Evolutionary conservation across 2,888 invertebrate species (phyloP), one percentile per base, ranked within the genome.

Genomic region (Amiota communis): DNA sequence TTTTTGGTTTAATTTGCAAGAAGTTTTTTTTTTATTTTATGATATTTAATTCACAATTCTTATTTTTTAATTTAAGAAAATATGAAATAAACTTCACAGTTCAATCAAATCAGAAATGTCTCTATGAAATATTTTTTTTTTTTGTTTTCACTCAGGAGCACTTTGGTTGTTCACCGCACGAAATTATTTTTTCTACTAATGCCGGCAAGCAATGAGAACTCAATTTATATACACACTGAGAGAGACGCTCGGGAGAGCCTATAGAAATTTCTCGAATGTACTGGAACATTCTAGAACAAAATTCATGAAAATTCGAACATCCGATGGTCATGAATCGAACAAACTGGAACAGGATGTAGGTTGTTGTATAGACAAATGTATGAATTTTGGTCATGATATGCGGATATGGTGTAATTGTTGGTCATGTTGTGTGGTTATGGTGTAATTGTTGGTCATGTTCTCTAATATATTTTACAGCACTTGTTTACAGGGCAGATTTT

Each of bases 271-370:
- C 83, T 75, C 76, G 89, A 88, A 77, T 47, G 63, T 77, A 80
- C 89, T 75, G 77, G 88, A 87, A 77, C 72, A 56, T 86, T 88
- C 88, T 84, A 74, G 87, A 82, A 75, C 1, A 63, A 77, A 85
- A 85, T 78, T 82, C 79, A 13, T 61, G 13, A 2, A 36, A 36
- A 36, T 36, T 36, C 6, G 36, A 36, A 63, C 77, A 81, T 63
- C 63, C 63, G 63, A 46, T 36, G 46, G 46, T 46, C 63, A 63
- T 63, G 23, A 2, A 36, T 6, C 36, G 36, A 36, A 36, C 6
- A 36, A 6, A 36, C 36, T 36, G 36, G 36, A 36, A 36, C 36
- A 36, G 36, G 36, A 36, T 6, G 36, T 36, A 6, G 8, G 6
- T 6, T 36, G 6, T 36, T 36, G 36, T 36, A 36, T 36, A 36